These are phyloP conservation scores for Clinocottus analis DNA, from an alignment of 2,113 vertebrate species.

Conservation along the genomic window DNA sequence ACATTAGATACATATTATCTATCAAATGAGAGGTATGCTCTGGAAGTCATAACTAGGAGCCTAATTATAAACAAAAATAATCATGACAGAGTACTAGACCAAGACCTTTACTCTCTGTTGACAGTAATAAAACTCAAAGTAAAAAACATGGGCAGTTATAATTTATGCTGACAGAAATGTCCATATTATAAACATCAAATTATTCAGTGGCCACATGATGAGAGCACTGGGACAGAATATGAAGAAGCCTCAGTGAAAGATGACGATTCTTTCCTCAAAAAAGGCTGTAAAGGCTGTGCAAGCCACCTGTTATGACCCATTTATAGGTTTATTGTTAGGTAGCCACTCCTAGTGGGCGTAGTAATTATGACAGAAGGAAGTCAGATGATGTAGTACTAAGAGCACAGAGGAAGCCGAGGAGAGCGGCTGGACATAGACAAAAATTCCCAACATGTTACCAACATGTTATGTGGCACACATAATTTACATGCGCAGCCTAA, in stretches of 20 bases:
- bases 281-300: no score
- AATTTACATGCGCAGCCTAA: no score
- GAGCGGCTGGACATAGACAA: no score
- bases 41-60: neutral
- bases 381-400: no score
- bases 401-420: no score
- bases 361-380: no score
- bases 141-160: neutral
- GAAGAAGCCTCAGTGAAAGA: neutral
- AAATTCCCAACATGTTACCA: no score
- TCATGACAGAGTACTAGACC: neutral
- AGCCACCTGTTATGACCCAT: neutral
- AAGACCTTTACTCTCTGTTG: neutral
- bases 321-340: neutral
- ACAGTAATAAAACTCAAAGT: neutral
- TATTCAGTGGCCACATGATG: neutral
- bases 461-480: no score
- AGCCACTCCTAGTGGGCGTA: no score
- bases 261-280: neutral
- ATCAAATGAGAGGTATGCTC: neutral
- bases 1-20: no score
- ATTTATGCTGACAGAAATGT: constrained; percentile 6
- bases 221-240: neutral
- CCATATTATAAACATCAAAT: neutral
- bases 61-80: neutral